Evolutionary conservation across 1,140 invertebrate species (phyloP).

Genomic region (Stenopsyche tienmushanensis): DNA sequence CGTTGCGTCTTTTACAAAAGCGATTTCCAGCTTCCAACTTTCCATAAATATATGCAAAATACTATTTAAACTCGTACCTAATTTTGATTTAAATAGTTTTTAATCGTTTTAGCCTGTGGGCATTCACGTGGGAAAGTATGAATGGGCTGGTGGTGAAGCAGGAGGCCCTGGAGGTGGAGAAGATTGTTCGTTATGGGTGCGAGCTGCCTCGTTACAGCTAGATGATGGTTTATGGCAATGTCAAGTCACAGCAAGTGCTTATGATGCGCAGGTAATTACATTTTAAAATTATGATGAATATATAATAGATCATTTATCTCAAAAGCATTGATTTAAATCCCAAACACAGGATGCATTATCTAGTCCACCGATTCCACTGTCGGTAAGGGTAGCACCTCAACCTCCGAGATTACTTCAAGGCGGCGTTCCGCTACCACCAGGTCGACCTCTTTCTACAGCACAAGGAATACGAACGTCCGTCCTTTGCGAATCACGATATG

Average conservation of each 20-base stretch:
- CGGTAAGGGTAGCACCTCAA: constrained; percentile 83
- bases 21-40: background rate
- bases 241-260: constrained; percentile 84
- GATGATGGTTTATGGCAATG: constrained; percentile 92
- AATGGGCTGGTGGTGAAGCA: constrained; percentile 71
- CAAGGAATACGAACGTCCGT: constrained; percentile 74
- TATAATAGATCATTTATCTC: background rate
- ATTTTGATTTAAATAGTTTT: constrained; percentile 7
- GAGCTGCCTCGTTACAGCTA: constrained; percentile 77
- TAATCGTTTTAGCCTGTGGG: constrained; percentile 70
- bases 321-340: too few relatives aligned
- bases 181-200: constrained; percentile 84
- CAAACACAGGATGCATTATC: constrained; percentile 80
- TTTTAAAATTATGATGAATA: background rate
- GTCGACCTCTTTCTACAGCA: constrained; percentile 79
- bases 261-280: constrained; percentile 59
- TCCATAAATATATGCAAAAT: background rate
- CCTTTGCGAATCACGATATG: constrained; percentile 81
- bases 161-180: constrained; percentile 66
- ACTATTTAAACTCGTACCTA: background rate
- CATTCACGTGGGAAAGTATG: constrained; percentile 84
- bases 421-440: constrained; percentile 70
- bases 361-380: constrained; percentile 76
- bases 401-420: constrained; percentile 79
- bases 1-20: background rate